Conservation (phyloP, 2,888 invertebrate genomes). For the Notodonta ziczac region DNA sequence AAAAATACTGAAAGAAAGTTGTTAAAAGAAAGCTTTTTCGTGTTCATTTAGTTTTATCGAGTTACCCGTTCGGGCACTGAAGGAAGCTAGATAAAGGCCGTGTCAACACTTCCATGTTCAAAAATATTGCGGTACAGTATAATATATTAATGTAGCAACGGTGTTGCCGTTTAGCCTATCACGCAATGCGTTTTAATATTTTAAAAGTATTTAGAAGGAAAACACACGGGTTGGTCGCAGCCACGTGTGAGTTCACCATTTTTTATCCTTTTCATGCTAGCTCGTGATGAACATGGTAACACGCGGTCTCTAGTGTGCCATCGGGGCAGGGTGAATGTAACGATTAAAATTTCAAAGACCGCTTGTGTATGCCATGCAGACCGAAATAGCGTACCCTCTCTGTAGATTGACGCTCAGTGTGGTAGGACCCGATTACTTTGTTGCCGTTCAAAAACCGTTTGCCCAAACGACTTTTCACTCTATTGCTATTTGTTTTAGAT, state of each 20-base stretch:
- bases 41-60: constrained; percentile 19
- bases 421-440: constrained; percentile 49
- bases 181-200: constrained; percentile 2
- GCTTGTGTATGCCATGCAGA: constrained; percentile 72
- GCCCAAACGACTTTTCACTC: constrained; percentile 56
- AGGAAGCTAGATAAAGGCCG: neutral
- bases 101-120: neutral
- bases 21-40: constrained; percentile 22
- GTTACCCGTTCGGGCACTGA: constrained; percentile 7
- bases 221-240: constrained; percentile 12
- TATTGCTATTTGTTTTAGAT: constrained; percentile 47
- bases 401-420: constrained; percentile 67
- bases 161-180: neutral
- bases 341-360: constrained; percentile 83
- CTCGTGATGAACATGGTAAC: constrained; percentile 59
- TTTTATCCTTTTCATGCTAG: constrained; percentile 51
- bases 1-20: constrained; percentile 27
- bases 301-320: constrained; percentile 68
- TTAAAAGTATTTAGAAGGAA: constrained; percentile 5
- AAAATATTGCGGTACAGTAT: neutral
- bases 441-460: constrained; percentile 23
- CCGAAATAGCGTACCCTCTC: constrained; percentile 77
- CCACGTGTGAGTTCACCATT: constrained; percentile 36
- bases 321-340: constrained; percentile 79
- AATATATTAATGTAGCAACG: neutral